Evolutionary conservation across 2,113 vertebrate species (phyloP), one percentile per base, ranked within the genome.

Genomic region (Noturus placidus): DNA sequence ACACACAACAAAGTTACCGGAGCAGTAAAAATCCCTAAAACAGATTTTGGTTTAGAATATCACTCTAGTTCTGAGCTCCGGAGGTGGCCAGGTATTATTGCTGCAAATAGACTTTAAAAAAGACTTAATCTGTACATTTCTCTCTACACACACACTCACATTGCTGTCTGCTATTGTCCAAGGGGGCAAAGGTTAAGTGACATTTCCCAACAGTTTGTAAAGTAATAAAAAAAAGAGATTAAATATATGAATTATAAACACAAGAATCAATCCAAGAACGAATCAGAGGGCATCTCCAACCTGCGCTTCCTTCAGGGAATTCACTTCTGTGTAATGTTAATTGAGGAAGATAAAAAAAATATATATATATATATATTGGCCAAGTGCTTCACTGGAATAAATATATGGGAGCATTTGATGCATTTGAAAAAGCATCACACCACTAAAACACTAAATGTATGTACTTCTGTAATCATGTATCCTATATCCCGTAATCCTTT

Each of bases 181-280:
- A 69, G 35, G 89, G 72, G 84, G 88, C 65, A 88, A 83, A 89
- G 89, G 79, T 15, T 33, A 67, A 30, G 14, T 67, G 11, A 33
- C 65, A 67, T 63, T 27, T 65, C 27, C 27, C 27, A 65, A 27
- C 6, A 35, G 35, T 1, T 70, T 17, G 15, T 20, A 76, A 86
- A 67, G 84, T 88, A 50, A 88, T 59, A 81, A 38, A 5, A 52
- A 22, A 57, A 42, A 17, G 5, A 25, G 19, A 61, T 11, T 19
- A 70, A 61, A 89, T 78, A 57, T 86, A 35, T 65, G 52, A 89
- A 90, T 91, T 86, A 65, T 84, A 86, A 92, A 90, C 69, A 78
- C 78, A 57, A n/a, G 9, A 20, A 42, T 0, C 20, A 83, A 86
- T 86, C 87, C 85, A 4, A 33, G 69, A 82, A 92, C 83, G 85